Base-by-base conservation (phyloP, 2,888 invertebrate species). In the Abrostola triplasia region DNA sequence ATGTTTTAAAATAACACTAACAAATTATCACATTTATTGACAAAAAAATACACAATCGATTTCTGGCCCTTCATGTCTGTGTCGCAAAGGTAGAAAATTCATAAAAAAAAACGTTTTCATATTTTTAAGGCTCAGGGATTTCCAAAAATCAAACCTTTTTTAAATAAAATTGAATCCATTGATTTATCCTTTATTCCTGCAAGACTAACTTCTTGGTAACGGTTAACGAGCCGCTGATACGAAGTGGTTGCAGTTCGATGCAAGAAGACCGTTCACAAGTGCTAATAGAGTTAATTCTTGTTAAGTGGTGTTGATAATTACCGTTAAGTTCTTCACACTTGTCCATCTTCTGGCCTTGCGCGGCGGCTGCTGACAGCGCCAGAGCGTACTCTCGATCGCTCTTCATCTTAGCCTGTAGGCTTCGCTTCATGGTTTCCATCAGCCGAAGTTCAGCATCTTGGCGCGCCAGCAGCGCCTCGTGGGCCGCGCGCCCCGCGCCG, bases 401-500 rank as follows among this genome's bases (percentile, higher is more conserved):
- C 92, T 98, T 98, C 88, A 98, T 97, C 93, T 98, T 98, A 77
- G 97, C 96, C 77, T 96, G 96, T 63, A 99, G 95, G 83, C 98
- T 98, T 70, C 98, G 95, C 85, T 97, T 97, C 97, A 99, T 98
- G 73, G 97, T 97, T 87, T 99, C 99, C 95, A 99, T 96, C 53
- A 99, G 96, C 77, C 98, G 96, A 64, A 99, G 95, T 93, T 99
- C 99, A 24, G 98, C 98, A 89, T 99, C 99, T 92, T 99, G 98
- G 60, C 99, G 96, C 68, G 96, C 96, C 80, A 99, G 95, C 80
- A 99, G 95, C 74, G 98, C 98, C 92, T 98, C 98, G 90, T 99
- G 99, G 84, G 98, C 98, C 78, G 96, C 96, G 85, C 97, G 97
- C 81, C 98, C 98, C 92, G 98, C 97, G 62, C 98, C 96, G 87